Conservation (phyloP, 2,888 invertebrate genomes). For the Amphipyra tragopoginis region DNA sequence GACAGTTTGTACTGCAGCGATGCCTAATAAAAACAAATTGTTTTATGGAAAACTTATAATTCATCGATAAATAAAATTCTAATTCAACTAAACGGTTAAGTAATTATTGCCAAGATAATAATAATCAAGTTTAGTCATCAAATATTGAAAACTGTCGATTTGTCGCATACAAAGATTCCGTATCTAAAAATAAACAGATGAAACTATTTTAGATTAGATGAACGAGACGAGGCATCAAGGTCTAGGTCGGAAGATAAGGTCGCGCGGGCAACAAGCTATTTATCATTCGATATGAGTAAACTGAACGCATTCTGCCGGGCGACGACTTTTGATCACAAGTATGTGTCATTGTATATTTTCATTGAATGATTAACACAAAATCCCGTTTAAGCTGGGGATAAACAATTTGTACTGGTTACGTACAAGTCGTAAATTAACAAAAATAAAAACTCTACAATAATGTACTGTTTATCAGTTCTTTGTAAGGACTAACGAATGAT, state of each 20-base stretch:
- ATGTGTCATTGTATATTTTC: constrained; percentile 40
- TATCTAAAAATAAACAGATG: constrained; percentile 55
- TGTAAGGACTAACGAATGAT: constrained; percentile 23
- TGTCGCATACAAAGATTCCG: constrained; percentile 26
- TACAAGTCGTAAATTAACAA: constrained; percentile 3
- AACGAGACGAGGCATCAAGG: constrained; percentile 69
- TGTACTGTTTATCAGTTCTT: constrained; percentile 4
- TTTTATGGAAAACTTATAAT: constrained; percentile 9
- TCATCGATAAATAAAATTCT: constrained; percentile 3
- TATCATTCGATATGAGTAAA: constrained; percentile 44
- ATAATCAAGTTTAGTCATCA: constrained; percentile 6
- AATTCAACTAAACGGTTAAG: constrained; percentile 30
- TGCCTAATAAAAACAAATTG: constrained; percentile 42
- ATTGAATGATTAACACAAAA: constrained; percentile 21
- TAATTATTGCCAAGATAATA: constrained; percentile 66
- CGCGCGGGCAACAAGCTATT: constrained; percentile 51
- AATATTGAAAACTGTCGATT: constrained; percentile 23
- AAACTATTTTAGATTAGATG: constrained; percentile 60
- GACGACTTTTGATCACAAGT: constrained; percentile 12
- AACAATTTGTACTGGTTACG: constrained; percentile 9
- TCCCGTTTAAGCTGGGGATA: constrained; percentile 12
- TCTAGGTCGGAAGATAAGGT: constrained; percentile 75
- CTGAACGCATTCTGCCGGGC: constrained; percentile 23
- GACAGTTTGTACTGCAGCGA: constrained; percentile 13
- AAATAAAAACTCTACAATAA: constrained; percentile 8